These are phyloP conservation scores for Cranoglanis bouderius DNA, from an alignment of 2,113 vertebrate species.

Conservation along the genomic window DNA sequence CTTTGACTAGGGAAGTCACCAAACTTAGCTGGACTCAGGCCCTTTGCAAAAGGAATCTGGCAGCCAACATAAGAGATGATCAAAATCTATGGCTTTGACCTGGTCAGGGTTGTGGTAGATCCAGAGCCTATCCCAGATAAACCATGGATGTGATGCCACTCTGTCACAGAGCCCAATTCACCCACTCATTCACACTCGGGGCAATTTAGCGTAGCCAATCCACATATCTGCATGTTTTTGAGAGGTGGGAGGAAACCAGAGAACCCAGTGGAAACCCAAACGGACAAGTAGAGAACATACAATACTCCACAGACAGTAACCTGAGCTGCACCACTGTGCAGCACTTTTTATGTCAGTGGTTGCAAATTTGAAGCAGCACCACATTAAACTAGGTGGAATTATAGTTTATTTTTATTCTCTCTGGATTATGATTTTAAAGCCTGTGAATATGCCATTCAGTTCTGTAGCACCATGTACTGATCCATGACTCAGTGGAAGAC, in stretches of 20 bases:
- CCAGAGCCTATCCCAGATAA: background rate
- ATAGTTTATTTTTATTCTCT: background rate
- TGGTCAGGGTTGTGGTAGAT: background rate
- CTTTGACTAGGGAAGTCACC: background rate
- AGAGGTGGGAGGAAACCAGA: background rate
- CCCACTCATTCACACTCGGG: background rate
- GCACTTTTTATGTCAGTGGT: background rate
- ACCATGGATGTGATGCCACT: background rate
- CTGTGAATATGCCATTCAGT: background rate
- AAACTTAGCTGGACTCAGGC: background rate
- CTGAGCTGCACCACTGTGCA: background rate
- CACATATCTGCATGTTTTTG: background rate
- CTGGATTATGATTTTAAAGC: conserved; percentile 17
- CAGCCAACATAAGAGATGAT: background rate
- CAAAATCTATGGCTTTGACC: background rate
- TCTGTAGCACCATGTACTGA: background rate
- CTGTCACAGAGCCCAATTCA: background rate
- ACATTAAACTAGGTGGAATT: background rate
- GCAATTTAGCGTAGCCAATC: background rate
- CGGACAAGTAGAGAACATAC: background rate
- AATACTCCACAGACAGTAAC: background rate
- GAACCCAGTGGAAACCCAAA: background rate
- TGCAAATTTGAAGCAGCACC: background rate
- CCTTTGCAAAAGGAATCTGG: background rate
- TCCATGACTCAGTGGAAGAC: conserved; percentile 32